Evolutionary conservation across 2,888 invertebrate species (phyloP), one percentile per base, ranked within the genome.

Genomic region (Drosophila colorata): DNA sequence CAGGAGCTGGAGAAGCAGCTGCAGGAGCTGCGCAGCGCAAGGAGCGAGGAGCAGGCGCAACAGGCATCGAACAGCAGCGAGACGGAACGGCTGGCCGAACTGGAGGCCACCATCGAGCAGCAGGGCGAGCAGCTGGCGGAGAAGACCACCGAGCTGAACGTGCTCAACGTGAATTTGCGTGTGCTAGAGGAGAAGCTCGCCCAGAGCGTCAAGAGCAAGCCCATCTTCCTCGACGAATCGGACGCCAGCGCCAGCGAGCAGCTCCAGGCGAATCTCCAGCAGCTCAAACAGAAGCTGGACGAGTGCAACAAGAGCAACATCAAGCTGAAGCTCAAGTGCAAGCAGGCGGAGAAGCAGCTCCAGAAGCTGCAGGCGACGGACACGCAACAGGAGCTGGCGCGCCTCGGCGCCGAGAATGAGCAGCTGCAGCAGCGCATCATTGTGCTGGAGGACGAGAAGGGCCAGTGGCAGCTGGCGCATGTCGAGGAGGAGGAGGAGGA

Each of bases 371-470:
- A 94, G 81, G 95, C 40, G 95, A 95, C 38, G 95, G 95, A 96
- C 89, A 91, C 94, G 13, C 95, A 95, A 91, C 94, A 94, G 38
- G 95, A 96, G 90, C 93, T 96, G 63, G 93, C 95, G 0, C 94
- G 93, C 78, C 91, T 96, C 49, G 94, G 93, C 87, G 93, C 93
- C 65, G 95, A 95, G 86, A 93, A 95, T 76, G 94, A 94, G 71
- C 93, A 94, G 75, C 92, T 96, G 51, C 95, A 95, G 70, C 95
- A 96, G 81, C 95, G 95, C 93, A 94, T 98, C 68, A 95, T 96
- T 13, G 96, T 97, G 90, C 92, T 98, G 74, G 97, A 97, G 93
- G 97, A 97, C 92, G 98, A 98, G 93, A 98, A 97, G 93, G 97
- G 97, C 87, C 97, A 97, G 93, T 94, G 98, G 90, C 97, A 97